Base-by-base conservation (phyloP, 2,797 vertebrate genomes). In the Neosalanx taihuensis region DNA sequence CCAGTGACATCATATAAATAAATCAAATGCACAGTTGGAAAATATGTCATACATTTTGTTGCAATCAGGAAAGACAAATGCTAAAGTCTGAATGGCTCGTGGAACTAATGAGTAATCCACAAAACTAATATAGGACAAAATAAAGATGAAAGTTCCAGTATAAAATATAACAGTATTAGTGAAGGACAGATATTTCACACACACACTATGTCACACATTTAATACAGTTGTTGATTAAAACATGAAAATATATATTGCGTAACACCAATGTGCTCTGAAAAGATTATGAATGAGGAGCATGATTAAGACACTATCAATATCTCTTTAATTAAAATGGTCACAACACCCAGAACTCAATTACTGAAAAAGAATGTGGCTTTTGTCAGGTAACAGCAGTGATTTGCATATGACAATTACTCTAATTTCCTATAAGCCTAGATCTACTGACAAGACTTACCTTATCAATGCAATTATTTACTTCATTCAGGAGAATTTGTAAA, bases 351-450 rank as follows among this genome's bases (percentile, higher is more conserved):
- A 77, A 76, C 78, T 74, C 63, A 82, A 83, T 83, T 80, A 82
- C 49, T 51, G 57, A 78, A 71, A 75, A 72, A 72, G 72, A 63
- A 77, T 37, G 33, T 53, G 56, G 57, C 49, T 35, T 67, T 62
- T 62, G 41, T 46, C 57, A 49, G 71, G 59, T 20, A 46, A 59
- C 64, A 64, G 70, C 64, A 72, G 53, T 58, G 66, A 64, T 75
- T 77, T 70, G 70, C 61, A 63, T 83, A 79, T 78, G 69, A 83
- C 81, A 84, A 86, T 90, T 84, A 76, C 81, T 79, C 87, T 84
- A 82, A 84, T 87, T 91, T 91, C 85, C 90, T 88, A 89, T 89
- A 56, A 17, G 51, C 15, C 51, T 56, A 87, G 88, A 92, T 90
- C 89, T 85, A 84, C 88, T 75, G 86, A 85, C 74, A 73, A 85